phyloP scores from a whole-genome alignment of 2,888 invertebrate species.

The Alentia gelatinosa region DNA sequence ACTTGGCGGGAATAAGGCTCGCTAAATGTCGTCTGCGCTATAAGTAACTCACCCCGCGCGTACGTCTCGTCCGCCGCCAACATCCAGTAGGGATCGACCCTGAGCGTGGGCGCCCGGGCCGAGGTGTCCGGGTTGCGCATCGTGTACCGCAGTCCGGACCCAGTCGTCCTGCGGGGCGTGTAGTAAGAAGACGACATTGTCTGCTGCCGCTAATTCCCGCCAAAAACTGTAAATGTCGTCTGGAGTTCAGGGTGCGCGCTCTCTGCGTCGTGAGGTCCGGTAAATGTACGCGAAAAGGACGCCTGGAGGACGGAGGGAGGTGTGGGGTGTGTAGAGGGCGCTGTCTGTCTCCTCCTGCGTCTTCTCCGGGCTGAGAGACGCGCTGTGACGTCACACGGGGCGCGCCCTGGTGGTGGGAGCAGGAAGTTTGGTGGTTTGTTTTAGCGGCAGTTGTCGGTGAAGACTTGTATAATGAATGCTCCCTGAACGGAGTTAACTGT shows the following conservation, averaged over 20 bases:
- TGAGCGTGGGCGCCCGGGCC: not conserved
- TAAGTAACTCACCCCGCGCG: not conserved
- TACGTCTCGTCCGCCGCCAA: not conserved
- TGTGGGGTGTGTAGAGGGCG: not conserved
- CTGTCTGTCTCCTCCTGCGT: not conserved
- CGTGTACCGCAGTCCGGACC: not conserved
- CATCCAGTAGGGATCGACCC: slow-evolving; percentile 29
- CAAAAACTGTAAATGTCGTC: not conserved
- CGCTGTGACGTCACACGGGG: no score
- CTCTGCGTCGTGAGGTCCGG: no score
- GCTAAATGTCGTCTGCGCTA: not conserved
- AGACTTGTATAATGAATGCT: no score
- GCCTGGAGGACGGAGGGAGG: not conserved
- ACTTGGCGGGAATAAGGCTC: no score
- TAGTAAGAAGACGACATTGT: not conserved
- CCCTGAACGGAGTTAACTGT: no score
- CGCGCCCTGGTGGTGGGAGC: no score
- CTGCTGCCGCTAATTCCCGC: not conserved
- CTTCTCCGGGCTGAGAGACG: not conserved
- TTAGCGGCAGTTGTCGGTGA: no score
- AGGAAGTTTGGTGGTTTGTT: no score
- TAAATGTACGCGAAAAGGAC: not conserved
- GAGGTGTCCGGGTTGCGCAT: not conserved
- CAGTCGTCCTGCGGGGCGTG: not conserved
- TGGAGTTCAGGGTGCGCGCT: not conserved